Evolutionary conservation across 2,888 invertebrate species (phyloP).

Genomic region (Chromoteleia sp.): DNA sequence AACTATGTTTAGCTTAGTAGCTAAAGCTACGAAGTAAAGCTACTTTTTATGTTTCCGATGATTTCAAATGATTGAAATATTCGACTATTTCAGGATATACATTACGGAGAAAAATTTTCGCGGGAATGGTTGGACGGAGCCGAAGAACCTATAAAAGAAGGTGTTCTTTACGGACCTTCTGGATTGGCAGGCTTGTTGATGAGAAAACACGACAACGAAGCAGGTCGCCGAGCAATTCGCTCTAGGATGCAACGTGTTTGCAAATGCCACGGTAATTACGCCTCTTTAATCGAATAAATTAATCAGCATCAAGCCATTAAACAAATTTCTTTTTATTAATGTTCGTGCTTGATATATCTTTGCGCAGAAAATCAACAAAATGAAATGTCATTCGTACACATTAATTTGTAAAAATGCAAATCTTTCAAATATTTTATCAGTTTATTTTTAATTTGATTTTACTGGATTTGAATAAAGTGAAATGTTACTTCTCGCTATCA

Average conservation of each 20-base stretch:
- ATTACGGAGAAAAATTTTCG: slow-evolving; percentile 94
- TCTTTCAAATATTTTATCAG: background rate
- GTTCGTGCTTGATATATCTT: slow-evolving; percentile 26
- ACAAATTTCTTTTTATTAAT: slow-evolving; percentile 26
- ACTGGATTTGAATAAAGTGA: too few relatives aligned
- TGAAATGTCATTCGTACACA: slow-evolving; percentile 22
- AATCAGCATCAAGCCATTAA: slow-evolving; percentile 49
- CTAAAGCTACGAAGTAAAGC: too few relatives aligned
- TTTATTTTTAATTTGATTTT: background rate
- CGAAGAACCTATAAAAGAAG: slow-evolving; percentile 90
- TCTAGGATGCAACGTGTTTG: slow-evolving; percentile 94
- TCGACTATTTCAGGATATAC: slow-evolving; percentile 88
- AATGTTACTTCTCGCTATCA: too few relatives aligned
- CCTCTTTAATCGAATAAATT: slow-evolving; percentile 49
- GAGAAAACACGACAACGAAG: slow-evolving; percentile 97
- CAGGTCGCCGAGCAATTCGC: slow-evolving; percentile 92
- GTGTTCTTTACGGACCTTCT: slow-evolving; percentile 80
- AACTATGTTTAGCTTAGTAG: too few relatives aligned
- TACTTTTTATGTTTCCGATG: background rate
- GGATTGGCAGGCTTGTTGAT: slow-evolving; percentile 87
- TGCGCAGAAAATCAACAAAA: slow-evolving; percentile 7
- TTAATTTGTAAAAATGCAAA: slow-evolving; percentile 7
- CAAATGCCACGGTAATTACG: slow-evolving; percentile 92
- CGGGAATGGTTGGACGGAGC: slow-evolving; percentile 94
- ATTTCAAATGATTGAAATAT: background rate